A percentile compares a stretch with the other conserved stretches of the same genome.
Conservation (phyloP, 2,797 vertebrate genomes). For the Mus minutoides region DNA sequence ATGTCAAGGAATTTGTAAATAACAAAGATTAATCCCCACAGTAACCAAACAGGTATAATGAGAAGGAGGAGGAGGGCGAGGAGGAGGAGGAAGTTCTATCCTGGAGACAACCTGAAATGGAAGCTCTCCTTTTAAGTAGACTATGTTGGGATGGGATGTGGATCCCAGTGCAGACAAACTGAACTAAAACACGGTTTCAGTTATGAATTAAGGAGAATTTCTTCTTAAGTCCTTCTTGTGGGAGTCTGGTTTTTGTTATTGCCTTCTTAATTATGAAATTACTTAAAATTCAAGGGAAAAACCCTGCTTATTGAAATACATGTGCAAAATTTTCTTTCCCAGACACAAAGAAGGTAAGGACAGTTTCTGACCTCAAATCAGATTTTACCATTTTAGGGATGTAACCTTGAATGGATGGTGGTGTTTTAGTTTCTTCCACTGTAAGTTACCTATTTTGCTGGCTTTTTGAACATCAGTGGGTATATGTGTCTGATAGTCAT, state of each 20-base stretch:
- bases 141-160: too few relatives aligned
- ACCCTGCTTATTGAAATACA: accelerated
- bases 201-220: neutral
- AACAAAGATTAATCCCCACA: neutral
- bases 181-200: neutral
- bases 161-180: neutral
- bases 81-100: neutral
- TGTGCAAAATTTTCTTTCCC: neutral
- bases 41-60: neutral
- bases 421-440: neutral
- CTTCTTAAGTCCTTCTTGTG: neutral
- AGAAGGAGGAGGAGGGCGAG: neutral
- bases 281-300: neutral
- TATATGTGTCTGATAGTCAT: neutral
- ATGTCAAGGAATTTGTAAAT: neutral
- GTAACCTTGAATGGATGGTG: neutral
- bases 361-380: neutral
- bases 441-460: neutral
- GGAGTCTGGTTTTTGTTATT: neutral
- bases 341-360: neutral
- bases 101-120: neutral
- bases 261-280: constrained; percentile 6
- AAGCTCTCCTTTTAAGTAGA: neutral
- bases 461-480: neutral
- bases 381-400: neutral